Evolutionary conservation across 2,113 vertebrate species (phyloP), one percentile per base, ranked within the genome.

Genomic region (Dromiciops gliroides): DNA sequence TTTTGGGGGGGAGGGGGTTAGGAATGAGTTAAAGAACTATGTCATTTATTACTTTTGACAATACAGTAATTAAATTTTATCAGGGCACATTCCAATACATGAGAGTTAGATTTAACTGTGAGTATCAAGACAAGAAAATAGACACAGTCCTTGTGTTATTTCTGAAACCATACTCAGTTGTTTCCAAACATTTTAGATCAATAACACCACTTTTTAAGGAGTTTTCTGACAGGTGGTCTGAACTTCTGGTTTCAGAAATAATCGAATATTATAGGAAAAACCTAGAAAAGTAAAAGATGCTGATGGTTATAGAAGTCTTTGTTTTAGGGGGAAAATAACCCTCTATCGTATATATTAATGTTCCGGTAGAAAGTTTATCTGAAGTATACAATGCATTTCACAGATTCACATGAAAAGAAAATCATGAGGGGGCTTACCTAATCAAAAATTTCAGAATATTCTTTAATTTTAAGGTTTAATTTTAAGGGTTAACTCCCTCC

Each of bases 401-500:
- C 28, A 89, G 95, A 95, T 49, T 83, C 67, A 83, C 37, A n/a
- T 24, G 47, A 48, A 47, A 56, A 92, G 44, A 92, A 92, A 89
- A 48, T 1, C 14, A 47, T 50, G 51, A 93, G 89, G 37, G 48
- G 10, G 91, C 25, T 51, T 95, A 94, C n/a, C 23, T 60, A 51
- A n/a, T 75, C 11, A 60, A 89, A 91, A 96, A 93, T 93, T 56
- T 9, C 19, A 48, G 16, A 51, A 53, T 93, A 83, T 89, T 92
- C 95, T 94, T n/a, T n/a, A n/a, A n/a, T n/a, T n/a, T n/a, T 44
- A 50, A 16, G 90, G 48, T 91, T 95, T 50, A 26, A 92, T 93
- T 95, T 96, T 67, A 92, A 91, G 51, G 24, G 49, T 83, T 83
- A 83, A 44, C 67, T 83, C 37, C 6, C n/a, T 83, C 67, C n/a